Evolutionary conservation across 2,797 vertebrate genomes (phyloP).

Genomic region (Characodon lateralis): DNA sequence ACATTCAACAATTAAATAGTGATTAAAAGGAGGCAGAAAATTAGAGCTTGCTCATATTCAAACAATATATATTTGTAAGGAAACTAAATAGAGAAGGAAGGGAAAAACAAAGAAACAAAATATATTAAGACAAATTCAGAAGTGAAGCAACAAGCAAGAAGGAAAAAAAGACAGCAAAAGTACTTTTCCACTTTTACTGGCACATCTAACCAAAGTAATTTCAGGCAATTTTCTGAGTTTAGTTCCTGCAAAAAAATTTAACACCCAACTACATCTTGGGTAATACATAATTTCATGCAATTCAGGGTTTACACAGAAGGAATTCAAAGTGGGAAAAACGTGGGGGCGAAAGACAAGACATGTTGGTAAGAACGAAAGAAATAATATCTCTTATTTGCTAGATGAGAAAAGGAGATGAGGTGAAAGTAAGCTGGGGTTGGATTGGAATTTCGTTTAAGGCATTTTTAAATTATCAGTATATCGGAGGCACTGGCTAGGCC

Average conservation of each 20-base stretch:
- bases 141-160: not conserved
- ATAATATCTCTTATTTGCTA: conserved; percentile 28
- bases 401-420: conserved; percentile 36
- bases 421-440: conserved; percentile 22
- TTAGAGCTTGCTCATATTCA: conserved; percentile 1
- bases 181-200: conserved; percentile 18
- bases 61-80: conserved; percentile 2
- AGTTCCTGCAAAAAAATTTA: conserved; percentile 17
- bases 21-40: not conserved
- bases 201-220: conserved; percentile 16
- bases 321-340: conserved; percentile 11
- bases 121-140: not conserved
- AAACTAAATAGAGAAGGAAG: not conserved
- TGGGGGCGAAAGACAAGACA: conserved; percentile 31
- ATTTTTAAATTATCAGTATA: not conserved
- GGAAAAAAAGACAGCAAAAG: not conserved
- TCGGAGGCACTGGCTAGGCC: not conserved
- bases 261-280: conserved; percentile 11
- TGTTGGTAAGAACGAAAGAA: conserved; percentile 31
- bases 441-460: not conserved
- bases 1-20: not conserved
- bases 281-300: conserved; percentile 35
- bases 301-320: conserved; percentile 24
- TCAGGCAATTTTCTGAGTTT: conserved; percentile 23
- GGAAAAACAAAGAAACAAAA: not conserved